Evolutionary conservation across 2,888 invertebrate genomes (phyloP), one percentile per base, ranked within the genome.

Genomic region (Drosophila paucipuncta): DNA sequence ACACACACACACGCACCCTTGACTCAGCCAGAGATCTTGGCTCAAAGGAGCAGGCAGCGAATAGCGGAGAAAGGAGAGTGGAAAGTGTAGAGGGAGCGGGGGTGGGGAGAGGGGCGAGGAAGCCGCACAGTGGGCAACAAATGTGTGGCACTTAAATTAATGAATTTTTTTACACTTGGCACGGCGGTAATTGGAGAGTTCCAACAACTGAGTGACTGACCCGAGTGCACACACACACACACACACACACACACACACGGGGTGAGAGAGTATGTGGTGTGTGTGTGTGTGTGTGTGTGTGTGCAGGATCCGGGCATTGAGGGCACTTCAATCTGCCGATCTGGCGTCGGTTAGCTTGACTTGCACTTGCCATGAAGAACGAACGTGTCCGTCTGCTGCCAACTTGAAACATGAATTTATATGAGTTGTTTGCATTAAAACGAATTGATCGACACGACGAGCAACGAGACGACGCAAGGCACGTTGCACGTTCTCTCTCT

Each of bases 71-170:
- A 18, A 28, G 28, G 18, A 16, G 35, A 1, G 18, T 16, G 22
- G 11, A 2, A 1, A 2, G n/a, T 11, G 13, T 13, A 22, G 4
- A 2, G 41, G 28, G 2, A n/a, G 13, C 10, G 28, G 52, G 39
- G 22, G 22, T 22, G 22, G 22, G 28, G 2, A n/a, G 13, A 13
- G 28, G 52, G 39, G 52, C 22, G n/a, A 41, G 58, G 30, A 18
- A 49, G 80, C 75, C 76, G 89, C 84, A 76, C 86, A 89, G 86
- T 89, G 87, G 85, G 74, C 88, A 74, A 84, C 88, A 89, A 87
- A 87, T 87, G 86, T 89, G 87, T 83, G 88, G 88, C 89, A 87
- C 87, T 87, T 89, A 87, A 87, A 87, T 87, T 87, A 87, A 87
- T 87, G 86, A 87, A 87, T 87, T 89, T 87, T 87, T 87, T 87